A percentile compares a stretch with the other conserved stretches of the same genome.
Evolutionary conservation across 2,113 vertebrate species (phyloP).

Genomic region (Callaeas wilsoni): DNA sequence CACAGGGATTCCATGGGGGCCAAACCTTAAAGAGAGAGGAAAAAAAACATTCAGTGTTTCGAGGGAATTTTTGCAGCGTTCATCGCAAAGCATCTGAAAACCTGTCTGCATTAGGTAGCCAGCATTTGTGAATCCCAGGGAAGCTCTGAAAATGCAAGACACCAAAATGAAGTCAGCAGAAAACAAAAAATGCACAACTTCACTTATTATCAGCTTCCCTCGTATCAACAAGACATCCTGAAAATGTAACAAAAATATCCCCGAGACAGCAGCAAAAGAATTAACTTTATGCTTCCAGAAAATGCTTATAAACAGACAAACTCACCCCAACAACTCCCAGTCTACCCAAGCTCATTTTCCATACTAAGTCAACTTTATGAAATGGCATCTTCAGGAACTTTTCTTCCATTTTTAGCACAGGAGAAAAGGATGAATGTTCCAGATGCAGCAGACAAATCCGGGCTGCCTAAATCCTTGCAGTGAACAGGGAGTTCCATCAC

Average conservation of each 20-base stretch:
- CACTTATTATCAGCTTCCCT: not conserved
- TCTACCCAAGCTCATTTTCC: not conserved
- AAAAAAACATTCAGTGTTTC: not conserved
- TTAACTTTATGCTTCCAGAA: not conserved
- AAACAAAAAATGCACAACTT: not conserved
- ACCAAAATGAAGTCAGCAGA: not conserved
- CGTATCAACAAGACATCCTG: not conserved
- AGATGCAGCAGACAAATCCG: not conserved
- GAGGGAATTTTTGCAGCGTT: not conserved
- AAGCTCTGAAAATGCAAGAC: not conserved
- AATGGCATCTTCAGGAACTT: not conserved
- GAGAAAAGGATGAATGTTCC: not conserved
- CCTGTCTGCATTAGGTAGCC: accelerated
- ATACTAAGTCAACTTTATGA: not conserved
- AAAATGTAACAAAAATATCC: not conserved
- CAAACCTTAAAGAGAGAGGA: slow-evolving; percentile 81
- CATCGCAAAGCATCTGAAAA: not conserved
- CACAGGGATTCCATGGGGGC: slow-evolving; percentile 96
- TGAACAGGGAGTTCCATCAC: not conserved
- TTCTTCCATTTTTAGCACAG: not conserved
- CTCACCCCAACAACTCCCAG: not conserved
- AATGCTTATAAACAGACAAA: not conserved
- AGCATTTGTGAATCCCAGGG: too few relatives aligned
- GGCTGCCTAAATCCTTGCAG: not conserved
- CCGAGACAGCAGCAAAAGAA: not conserved